A percentile compares a stretch with the other conserved stretches of the same genome.
phyloP scores from a whole-genome alignment of 2,888 invertebrate genomes.

The Actias luna region DNA sequence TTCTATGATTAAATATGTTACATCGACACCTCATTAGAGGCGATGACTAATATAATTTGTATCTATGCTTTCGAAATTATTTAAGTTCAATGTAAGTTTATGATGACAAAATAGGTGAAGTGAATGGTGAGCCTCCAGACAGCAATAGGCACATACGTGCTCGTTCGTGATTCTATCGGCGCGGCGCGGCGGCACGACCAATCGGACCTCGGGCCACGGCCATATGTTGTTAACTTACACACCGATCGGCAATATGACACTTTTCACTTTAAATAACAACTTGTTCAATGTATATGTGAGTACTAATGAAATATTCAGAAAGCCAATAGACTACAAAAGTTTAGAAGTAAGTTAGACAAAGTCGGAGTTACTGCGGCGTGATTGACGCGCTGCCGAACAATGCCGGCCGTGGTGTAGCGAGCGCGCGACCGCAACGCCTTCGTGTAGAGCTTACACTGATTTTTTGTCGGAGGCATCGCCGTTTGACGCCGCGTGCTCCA shows the following conservation, averaged over 20 bases:
- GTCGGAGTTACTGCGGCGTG: constrained; percentile 22
- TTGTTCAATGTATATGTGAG: constrained; percentile 24
- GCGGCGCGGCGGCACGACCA: constrained; percentile 47
- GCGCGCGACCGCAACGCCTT: constrained; percentile 71
- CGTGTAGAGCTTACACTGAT: constrained; percentile 78
- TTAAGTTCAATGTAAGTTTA: constrained; percentile 56
- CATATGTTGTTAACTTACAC: constrained; percentile 75
- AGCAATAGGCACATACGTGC: constrained; percentile 66
- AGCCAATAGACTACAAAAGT: constrained; percentile 17
- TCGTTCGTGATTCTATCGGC: constrained; percentile 67
- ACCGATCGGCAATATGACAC: constrained; percentile 60
- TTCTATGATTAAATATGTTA: constrained; percentile 12
- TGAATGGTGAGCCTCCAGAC: constrained; percentile 75
- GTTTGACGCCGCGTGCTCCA: constrained; percentile 68
- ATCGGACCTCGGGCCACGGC: constrained; percentile 67
- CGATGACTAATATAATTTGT: constrained; percentile 53
- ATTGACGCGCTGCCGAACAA: constrained; percentile 37
- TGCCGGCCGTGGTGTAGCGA: constrained; percentile 40
- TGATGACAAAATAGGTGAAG: constrained; percentile 71
- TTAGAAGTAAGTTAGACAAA: constrained; percentile 29
- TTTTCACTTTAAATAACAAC: constrained; percentile 59
- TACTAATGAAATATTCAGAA: constrained; percentile 25
- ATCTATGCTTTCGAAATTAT: constrained; percentile 53
- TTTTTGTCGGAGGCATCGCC: constrained; percentile 79
- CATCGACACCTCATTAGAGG: constrained; percentile 45